Percentiles rank a stretch among this genome's conserved stretches.
Conservation (phyloP, 2,797 vertebrate species). For the Myotis findleyi region DNA sequence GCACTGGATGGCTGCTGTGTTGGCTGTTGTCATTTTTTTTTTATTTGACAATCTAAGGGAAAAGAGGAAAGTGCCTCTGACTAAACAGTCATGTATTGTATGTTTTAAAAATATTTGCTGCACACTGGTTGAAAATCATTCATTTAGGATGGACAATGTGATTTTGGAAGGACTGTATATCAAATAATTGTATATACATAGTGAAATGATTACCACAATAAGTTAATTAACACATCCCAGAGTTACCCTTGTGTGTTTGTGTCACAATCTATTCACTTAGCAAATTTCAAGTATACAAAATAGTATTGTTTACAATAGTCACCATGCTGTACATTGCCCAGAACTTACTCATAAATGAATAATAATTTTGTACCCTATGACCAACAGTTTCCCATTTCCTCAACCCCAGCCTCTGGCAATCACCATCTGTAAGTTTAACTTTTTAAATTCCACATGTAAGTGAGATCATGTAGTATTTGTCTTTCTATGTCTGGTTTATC, state of each 20-base stretch:
- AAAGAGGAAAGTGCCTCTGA: not conserved
- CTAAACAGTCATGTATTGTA: not conserved
- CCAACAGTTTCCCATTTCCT: not conserved
- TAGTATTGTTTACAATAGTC: not conserved
- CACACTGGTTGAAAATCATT: not conserved
- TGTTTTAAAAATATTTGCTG: not conserved
- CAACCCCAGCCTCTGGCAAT: not conserved
- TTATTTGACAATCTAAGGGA: not conserved
- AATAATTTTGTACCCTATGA: not conserved
- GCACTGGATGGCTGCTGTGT: not conserved
- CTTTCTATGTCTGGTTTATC: conserved; percentile 41
- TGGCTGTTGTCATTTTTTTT: not conserved
- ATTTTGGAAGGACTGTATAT: not conserved
- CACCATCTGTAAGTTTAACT: not conserved
- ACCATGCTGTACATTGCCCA: not conserved
- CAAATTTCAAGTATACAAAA: not conserved
- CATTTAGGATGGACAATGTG: not conserved
- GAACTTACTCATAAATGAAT: not conserved
- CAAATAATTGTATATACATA: not conserved
- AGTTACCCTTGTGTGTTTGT: not conserved
- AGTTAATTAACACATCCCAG: not conserved
- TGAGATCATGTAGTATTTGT: not conserved
- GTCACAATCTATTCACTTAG: not conserved
- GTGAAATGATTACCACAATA: not conserved
- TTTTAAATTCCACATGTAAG: not conserved